Evolutionary conservation across 2,113 vertebrate species (phyloP).

Genomic region (Carettochelys insculpta): DNA sequence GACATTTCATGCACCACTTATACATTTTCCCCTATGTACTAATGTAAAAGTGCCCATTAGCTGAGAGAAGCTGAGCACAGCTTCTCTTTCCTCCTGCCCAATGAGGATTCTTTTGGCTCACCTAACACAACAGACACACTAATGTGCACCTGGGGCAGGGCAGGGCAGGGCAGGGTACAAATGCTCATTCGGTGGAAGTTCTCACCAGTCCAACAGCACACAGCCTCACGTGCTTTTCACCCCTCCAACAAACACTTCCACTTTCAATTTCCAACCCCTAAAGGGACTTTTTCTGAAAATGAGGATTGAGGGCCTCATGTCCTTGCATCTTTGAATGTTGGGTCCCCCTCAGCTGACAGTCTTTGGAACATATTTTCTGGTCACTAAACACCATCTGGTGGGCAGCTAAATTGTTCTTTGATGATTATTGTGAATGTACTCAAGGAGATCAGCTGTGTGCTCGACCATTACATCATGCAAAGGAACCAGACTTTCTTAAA

Average conservation of each 20-base stretch:
- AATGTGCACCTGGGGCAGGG: neutral
- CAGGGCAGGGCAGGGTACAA: neutral
- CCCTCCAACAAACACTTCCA: neutral
- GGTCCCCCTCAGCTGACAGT: neutral
- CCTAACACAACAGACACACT: neutral
- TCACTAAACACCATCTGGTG: neutral
- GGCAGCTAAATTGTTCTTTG: neutral
- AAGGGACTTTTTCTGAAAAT: neutral
- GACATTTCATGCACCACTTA: neutral
- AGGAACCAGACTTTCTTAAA: neutral
- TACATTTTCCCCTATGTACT: neutral
- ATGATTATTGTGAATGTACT: neutral
- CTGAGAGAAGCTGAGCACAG: neutral
- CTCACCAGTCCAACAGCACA: too few relatives aligned
- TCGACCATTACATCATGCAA: neutral
- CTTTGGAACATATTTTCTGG: neutral
- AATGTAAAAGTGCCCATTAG: neutral
- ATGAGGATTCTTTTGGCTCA: neutral
- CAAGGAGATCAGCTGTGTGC: neutral
- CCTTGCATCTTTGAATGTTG: neutral
- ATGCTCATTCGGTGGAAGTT: too few relatives aligned
- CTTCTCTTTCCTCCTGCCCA: neutral
- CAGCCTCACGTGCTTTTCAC: neutral
- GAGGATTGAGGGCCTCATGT: neutral
- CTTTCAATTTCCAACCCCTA: neutral